Percentiles rank a stretch among this genome's conserved stretches.
These are phyloP conservation scores for Stegodyphus dumicola DNA, from an alignment of 1,140 invertebrate species.

Conservation along the genomic window DNA sequence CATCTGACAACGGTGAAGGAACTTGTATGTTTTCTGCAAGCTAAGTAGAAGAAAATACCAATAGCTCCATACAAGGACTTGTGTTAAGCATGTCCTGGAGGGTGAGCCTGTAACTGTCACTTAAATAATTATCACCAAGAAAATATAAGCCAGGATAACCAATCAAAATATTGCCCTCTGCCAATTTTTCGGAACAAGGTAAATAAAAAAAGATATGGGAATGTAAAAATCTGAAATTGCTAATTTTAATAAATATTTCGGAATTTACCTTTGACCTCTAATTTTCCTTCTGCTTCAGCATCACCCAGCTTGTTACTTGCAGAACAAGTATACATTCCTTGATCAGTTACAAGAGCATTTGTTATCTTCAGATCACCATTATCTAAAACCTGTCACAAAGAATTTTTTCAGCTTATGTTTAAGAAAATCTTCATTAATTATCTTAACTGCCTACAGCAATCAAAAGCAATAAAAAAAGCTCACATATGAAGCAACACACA, in stretches of 20 bases:
- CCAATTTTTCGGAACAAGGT: background rate
- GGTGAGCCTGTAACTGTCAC: too few relatives aligned
- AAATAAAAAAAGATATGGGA: background rate
- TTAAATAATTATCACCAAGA: too few relatives aligned
- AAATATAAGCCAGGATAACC: too few relatives aligned
- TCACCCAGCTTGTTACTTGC: slow-evolving; percentile 93
- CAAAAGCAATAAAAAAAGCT: too few relatives aligned
- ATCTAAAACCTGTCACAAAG: slow-evolving; percentile 76
- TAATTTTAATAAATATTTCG: background rate
- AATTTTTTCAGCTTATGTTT: slow-evolving; percentile 49
- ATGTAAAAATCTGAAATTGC: background rate
- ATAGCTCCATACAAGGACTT: too few relatives aligned
- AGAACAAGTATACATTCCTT: slow-evolving; percentile 89
- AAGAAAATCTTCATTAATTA: background rate
- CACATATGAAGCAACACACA: too few relatives aligned
- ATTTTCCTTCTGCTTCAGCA: slow-evolving; percentile 78
- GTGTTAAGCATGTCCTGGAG: too few relatives aligned
- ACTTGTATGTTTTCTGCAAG: too few relatives aligned
- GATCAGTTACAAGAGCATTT: slow-evolving; percentile 85
- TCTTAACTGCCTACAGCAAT: background rate
- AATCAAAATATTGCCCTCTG: too few relatives aligned
- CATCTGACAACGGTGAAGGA: too few relatives aligned
- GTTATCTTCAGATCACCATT: slow-evolving; percentile 88
- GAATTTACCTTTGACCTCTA: slow-evolving; percentile 78
- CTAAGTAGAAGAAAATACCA: too few relatives aligned